phyloP scores from a whole-genome alignment of 2,113 vertebrate genomes.

The Spea multiplicata region DNA sequence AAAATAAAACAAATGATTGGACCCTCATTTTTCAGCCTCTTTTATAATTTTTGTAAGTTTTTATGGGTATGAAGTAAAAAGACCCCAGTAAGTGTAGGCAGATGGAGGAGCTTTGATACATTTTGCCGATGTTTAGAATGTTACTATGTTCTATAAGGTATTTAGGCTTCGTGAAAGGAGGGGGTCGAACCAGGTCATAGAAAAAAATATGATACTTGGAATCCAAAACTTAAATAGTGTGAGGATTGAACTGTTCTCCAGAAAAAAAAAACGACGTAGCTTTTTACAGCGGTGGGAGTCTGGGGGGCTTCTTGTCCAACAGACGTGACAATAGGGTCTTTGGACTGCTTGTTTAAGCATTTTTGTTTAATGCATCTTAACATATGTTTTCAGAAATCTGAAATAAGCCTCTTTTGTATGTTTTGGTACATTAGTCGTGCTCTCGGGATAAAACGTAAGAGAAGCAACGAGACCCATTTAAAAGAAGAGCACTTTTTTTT shows the following conservation, averaged over 20 bases:
- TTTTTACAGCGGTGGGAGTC: no score
- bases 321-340: conserved; percentile 24
- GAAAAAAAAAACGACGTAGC: background rate
- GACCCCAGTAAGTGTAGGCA: background rate
- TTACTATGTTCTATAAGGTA: conserved; percentile 16
- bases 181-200: conserved; percentile 34
- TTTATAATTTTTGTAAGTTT: no score
- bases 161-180: conserved; percentile 9
- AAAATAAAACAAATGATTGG: background rate
- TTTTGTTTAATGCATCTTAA: conserved; percentile 12
- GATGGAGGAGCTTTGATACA: conserved; percentile 19
- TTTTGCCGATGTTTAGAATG: background rate
- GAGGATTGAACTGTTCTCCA: background rate
- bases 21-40: background rate
- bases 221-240: conserved; percentile 1
- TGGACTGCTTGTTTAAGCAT: conserved; percentile 2
- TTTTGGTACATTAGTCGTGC: background rate
- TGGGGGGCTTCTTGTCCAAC: background rate
- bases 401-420: conserved; percentile 14
- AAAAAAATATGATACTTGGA: conserved; percentile 23
- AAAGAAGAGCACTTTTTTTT: no score
- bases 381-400: background rate
- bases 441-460: background rate
- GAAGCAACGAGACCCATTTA: background rate
- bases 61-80: conserved; percentile 4